phyloP scores from a whole-genome alignment of 2,113 vertebrate species.

The Oplegnathus fasciatus region DNA sequence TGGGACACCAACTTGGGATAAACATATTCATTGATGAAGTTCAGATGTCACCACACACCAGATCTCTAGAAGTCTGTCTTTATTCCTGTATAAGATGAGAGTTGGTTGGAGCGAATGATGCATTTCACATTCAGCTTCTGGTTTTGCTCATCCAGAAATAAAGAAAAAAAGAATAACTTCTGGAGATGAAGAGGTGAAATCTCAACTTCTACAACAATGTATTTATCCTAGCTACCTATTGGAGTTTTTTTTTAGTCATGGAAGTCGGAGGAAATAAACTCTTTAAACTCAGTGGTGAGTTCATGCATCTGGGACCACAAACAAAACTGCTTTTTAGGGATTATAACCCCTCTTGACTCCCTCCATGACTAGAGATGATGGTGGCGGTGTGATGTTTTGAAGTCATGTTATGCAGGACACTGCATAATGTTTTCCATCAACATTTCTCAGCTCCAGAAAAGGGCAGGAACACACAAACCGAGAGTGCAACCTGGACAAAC shows the following conservation, averaged over 20 bases:
- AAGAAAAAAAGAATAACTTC: not conserved
- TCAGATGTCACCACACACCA: conserved; percentile 21
- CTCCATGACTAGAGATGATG: not conserved
- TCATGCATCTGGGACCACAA: conserved; percentile 13
- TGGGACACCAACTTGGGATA: conserved; percentile 12
- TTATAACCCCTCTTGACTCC: not conserved
- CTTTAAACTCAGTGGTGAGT: conserved; percentile 12
- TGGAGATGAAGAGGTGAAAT: not conserved
- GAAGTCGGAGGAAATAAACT: conserved; percentile 26
- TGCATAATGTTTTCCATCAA: not conserved
- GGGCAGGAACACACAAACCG: not conserved
- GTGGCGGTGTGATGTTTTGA: not conserved
- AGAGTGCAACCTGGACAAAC: not conserved
- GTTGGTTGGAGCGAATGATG: not conserved
- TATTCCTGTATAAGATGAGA: not conserved
- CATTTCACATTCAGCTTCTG: conserved; percentile 14
- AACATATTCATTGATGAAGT: conserved; percentile 13
- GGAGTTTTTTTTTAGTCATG: not conserved
- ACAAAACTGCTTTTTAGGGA: conserved; percentile 4
- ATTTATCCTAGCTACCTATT: conserved; percentile 4
- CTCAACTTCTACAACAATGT: not conserved
- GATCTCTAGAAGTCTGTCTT: not conserved
- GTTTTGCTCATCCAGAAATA: conserved; percentile 17
- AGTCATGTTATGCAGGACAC: not conserved
- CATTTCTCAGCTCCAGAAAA: not conserved